These are phyloP conservation scores for Trissoscelio sp. DNA, from an alignment of 2,888 invertebrate genomes.

Conservation along the genomic window DNA sequence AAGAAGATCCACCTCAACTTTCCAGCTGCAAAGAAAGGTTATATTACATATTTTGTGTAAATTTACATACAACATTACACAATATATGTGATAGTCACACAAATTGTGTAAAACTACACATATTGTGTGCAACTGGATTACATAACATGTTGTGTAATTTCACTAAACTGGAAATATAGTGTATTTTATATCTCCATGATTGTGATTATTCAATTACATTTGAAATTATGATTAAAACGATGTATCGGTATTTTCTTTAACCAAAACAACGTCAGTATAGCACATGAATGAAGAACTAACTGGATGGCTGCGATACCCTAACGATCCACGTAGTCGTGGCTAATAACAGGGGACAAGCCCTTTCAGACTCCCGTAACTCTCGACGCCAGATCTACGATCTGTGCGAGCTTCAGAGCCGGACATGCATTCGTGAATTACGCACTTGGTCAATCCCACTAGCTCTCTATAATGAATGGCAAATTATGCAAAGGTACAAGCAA, in stretches of 20 bases:
- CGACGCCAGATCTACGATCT: slow-evolving; percentile 49
- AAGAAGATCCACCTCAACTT: too few relatives aligned
- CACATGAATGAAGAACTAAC: slow-evolving; percentile 18
- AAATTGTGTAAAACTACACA: too few relatives aligned
- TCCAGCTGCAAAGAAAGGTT: too few relatives aligned
- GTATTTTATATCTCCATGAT: too few relatives aligned
- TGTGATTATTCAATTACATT: not conserved
- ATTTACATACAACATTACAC: too few relatives aligned
- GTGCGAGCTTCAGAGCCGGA: slow-evolving; percentile 34
- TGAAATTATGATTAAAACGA: not conserved
- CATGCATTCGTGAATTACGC: slow-evolving; percentile 51
- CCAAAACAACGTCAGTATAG: slow-evolving; percentile 1
- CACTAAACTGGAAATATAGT: too few relatives aligned
- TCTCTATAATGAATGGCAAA: slow-evolving; percentile 36
- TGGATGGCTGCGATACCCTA: slow-evolving; percentile 18
- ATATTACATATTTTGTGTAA: too few relatives aligned
- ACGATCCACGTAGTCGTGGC: slow-evolving; percentile 25
- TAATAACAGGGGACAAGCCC: slow-evolving; percentile 57
- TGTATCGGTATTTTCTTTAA: not conserved
- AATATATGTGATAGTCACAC: too few relatives aligned
- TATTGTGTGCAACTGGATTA: too few relatives aligned
- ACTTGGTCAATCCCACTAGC: slow-evolving; percentile 35
- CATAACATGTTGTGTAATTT: too few relatives aligned
- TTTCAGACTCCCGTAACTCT: slow-evolving; percentile 54
- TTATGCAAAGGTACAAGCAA: slow-evolving; percentile 10